Conservation (phyloP, 2,797 vertebrate genomes). For the Coregonus sp. region DNA sequence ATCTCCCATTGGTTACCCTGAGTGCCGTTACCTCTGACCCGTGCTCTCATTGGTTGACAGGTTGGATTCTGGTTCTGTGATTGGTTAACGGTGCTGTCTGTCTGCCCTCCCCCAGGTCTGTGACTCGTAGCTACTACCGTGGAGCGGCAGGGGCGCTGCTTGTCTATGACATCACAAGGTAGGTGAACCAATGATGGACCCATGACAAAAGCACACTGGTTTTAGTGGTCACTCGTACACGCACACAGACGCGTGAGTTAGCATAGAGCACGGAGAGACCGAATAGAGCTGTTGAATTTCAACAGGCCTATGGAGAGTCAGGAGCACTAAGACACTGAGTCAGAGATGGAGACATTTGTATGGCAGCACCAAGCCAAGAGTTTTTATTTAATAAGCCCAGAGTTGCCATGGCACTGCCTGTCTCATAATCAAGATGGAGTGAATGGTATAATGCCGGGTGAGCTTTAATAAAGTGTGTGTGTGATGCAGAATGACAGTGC, state of each 20-base stretch:
- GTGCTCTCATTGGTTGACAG: neutral
- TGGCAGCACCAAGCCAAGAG: neutral
- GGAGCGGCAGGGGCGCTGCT: constrained; percentile 90
- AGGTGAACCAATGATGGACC: constrained; percentile 23
- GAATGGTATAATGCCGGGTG: constrained; percentile 47
- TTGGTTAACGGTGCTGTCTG: constrained; percentile 5
- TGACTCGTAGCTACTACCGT: constrained; percentile 92
- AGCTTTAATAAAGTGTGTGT: constrained; percentile 14
- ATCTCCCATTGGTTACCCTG: constrained; percentile 3
- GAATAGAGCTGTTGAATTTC: neutral
- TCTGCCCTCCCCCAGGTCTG: constrained; percentile 75
- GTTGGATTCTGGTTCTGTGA: neutral
- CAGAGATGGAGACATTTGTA: neutral
- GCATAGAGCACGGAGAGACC: neutral
- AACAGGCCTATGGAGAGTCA: neutral
- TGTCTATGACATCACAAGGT: constrained; percentile 95
- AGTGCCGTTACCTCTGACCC: neutral
- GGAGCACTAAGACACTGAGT: neutral
- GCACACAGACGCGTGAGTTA: neutral
- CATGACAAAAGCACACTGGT: neutral
- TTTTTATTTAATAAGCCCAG: constrained; percentile 10
- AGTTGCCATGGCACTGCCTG: constrained; percentile 27
- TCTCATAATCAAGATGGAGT: constrained; percentile 47
- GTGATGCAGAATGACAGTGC: constrained; percentile 46
- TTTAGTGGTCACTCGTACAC: neutral